Evolutionary conservation across 2,797 vertebrate genomes (phyloP), one percentile per base, ranked within the genome.

Genomic region (Bradypus variegatus): DNA sequence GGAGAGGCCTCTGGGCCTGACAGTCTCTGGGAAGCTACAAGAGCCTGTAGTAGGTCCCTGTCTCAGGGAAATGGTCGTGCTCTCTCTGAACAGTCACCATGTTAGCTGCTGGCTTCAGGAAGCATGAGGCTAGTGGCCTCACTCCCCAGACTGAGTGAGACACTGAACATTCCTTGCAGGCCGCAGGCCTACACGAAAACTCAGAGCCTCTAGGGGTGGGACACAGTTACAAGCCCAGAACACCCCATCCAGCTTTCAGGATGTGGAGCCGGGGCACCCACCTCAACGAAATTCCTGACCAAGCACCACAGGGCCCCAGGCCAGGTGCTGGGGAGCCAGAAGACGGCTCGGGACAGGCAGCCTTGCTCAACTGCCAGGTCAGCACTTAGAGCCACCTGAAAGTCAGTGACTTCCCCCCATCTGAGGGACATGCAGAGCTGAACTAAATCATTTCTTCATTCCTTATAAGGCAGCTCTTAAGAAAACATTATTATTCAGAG

Each of bases 141-240:
- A 3, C 15, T 29, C 55, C 48, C 21, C 45, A 48, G 45, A 58
- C 3, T 0, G 2, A 16, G 7, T 19, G 50, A 13, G 31, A 29
- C 2, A 0, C 31, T 6, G 8, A 31, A 33, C 8, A 3, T 9
- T 27, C 36, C 36, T 79, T n/a, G 8, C 0, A 38, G 75, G 64
- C 70, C 16, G 27, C 2, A 6, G 41, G 77, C 36, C 60, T 62
- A 29, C 21, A 25, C 13, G 27, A 38, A 45, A 75, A 67, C n/a
- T 41, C 64, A 41, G 64, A 83, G 41, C 38, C 48, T 11, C 21
- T 2, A 9, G 1, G 36, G 12, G 8, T 64, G 2, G 36, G n/a
- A 25, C 7, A 64, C 31, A 8, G 25, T 25, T 23, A 4, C 21
- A 29, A 33, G 33, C 55, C 62, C 29, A 72, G 92, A 31, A 50